Base-by-base conservation (phyloP, 2,797 vertebrate species). In the Lophura swinhoii region DNA sequence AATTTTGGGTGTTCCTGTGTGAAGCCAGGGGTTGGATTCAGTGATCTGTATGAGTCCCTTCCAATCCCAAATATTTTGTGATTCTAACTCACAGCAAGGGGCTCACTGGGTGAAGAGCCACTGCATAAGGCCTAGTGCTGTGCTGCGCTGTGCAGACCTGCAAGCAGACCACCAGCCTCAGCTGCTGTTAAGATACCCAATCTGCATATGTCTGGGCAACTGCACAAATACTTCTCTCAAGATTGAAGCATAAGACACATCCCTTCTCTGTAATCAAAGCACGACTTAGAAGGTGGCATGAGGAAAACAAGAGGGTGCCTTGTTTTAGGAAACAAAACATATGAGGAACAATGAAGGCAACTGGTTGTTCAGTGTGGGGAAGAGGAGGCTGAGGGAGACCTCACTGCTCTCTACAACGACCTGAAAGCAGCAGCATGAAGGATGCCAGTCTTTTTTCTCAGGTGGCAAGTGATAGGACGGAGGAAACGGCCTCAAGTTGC, bases 201-300 rank as follows among this genome's bases (percentile, higher is more conserved):
- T 33, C 49, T 29, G 22, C 55, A 55, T 21, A 18, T 15, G 60
- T 12, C 46, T 8, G 5, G 35, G 73, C 51, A 8, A 12, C 20
- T 24, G n/a, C 44, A 59, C 31, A 60, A 56, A 60, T 0, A 0
- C 4, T 5, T 28, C 31, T 31, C 43, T 17, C 53, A 39, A 67
- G 24, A 20, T 0, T 26, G 48, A 53, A 84, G 10, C 10, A 26
- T 43, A 58, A 60, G 44, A 11, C 53, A 33, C 0, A 0, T 3
- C 6, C 33, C 31, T 69, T 28, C 17, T 43, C 41, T 31, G 31
- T 17, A 83, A 83, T 6, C 22, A 67, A 72, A 49, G 43, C 14
- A 9, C 5, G 18, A 49, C 18, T 33, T 31, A 16, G 39, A 67
- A 85, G 7, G 5, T 7, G 29, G 4, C 4, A 49, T 14, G 55